Evolutionary conservation across 64 coral and sea anemone species (phyloP).

Genomic region (Pachyseris speciosa): DNA sequence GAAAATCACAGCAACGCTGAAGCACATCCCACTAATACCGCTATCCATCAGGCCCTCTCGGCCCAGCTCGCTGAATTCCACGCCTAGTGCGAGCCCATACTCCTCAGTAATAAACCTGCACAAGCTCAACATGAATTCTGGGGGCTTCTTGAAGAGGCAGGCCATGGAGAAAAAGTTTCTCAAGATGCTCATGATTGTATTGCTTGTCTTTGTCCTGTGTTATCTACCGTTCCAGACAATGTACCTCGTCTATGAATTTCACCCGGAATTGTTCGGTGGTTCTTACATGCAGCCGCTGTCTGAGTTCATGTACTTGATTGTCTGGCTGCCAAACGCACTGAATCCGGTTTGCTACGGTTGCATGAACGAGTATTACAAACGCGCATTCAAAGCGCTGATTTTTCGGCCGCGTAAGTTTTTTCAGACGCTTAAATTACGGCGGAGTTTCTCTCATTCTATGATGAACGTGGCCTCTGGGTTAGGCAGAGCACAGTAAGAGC

Average conservation of each 20-base stretch:
- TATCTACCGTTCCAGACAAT: slow-evolving; percentile 84
- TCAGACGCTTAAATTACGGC: neutral
- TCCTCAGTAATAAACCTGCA: slow-evolving; percentile 15
- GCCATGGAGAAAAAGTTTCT: slow-evolving; percentile 84
- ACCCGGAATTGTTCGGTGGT: neutral
- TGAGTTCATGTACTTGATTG: slow-evolving; percentile 68
- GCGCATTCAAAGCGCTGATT: slow-evolving; percentile 56
- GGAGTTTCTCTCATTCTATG: neutral
- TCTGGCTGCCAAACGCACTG: slow-evolving; percentile 83
- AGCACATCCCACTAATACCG: slow-evolving; percentile 55
- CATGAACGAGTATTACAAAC: slow-evolving; percentile 80
- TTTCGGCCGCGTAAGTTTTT: slow-evolving; percentile 7
- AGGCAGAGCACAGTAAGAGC: too few species aligned
- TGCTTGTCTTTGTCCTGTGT: slow-evolving; percentile 82
- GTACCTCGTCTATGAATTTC: slow-evolving; percentile 49
- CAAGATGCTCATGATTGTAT: slow-evolving; percentile 75
- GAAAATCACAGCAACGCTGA: slow-evolving; percentile 74
- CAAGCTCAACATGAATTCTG: slow-evolving; percentile 55
- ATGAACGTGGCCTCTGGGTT: neutral
- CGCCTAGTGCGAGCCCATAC: neutral
- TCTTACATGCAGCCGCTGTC: slow-evolving; percentile 30
- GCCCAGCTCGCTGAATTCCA: slow-evolving; percentile 7
- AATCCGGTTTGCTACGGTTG: slow-evolving; percentile 86
- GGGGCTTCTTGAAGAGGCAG: slow-evolving; percentile 56
- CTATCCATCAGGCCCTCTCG: slow-evolving; percentile 8